These are phyloP conservation scores for Pangasianodon gigas DNA, from an alignment of 2,113 vertebrate species.

Conservation along the genomic window DNA sequence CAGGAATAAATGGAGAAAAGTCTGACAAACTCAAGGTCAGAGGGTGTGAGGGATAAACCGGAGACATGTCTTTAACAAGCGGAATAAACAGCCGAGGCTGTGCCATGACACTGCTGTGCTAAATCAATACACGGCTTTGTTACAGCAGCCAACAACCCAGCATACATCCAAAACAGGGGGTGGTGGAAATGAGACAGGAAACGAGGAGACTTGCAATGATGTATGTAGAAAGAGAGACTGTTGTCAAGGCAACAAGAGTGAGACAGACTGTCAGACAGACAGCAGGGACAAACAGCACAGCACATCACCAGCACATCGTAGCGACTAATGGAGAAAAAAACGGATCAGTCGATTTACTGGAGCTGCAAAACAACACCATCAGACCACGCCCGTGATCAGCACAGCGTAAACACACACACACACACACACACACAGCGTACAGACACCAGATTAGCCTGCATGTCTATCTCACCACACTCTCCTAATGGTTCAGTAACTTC, in stretches of 20 bases:
- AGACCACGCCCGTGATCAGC: not conserved
- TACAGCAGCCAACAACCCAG: constrained; percentile 15
- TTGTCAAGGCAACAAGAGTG: not conserved
- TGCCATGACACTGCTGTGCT: constrained; percentile 24
- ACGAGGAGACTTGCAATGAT: not conserved
- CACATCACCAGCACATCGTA: not conserved
- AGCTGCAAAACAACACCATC: not conserved
- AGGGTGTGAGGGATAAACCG: not conserved
- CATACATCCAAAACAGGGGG: not conserved
- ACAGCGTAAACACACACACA: not conserved
- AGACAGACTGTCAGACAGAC: constrained; percentile 47
- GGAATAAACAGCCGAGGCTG: constrained; percentile 16
- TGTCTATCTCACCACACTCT: not conserved
- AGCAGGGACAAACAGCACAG: constrained; percentile 22
- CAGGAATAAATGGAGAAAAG: not conserved
- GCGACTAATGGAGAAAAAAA: constrained; percentile 32
- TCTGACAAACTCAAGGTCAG: constrained; percentile 1
- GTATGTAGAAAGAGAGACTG: not conserved
- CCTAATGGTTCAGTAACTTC: not conserved
- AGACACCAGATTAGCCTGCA: no score
- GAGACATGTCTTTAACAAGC: not conserved
- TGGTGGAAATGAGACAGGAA: not conserved
- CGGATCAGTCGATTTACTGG: not conserved
- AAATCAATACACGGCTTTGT: constrained; percentile 52
- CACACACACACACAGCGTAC: not conserved